Base-by-base conservation (phyloP, 2,113 vertebrate species). In the Porphyrio hochstetteri region DNA sequence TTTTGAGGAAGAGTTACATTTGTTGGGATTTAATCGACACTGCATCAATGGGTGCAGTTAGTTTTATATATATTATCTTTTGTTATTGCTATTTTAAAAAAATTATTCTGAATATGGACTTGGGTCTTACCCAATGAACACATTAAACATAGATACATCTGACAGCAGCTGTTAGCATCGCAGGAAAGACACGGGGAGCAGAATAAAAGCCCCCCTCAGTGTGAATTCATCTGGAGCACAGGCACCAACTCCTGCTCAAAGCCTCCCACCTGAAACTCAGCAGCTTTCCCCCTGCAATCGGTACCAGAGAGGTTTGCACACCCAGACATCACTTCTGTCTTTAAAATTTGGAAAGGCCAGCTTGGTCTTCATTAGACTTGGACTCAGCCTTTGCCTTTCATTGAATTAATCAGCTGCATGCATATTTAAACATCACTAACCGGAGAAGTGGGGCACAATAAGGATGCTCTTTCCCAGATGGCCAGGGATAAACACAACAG, bases 381-480 rank as follows among this genome's bases (percentile, higher is more conserved):
- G 50, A 55, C 78, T 95, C 63, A 59, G 40, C 38, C 31, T 35
- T 52, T 61, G 57, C 57, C 55, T 79, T 36, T 63, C 33, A 48
- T 3, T 42, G 48, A 72, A 20, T 79, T 82, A 42, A 94, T 81
- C 79, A 92, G 82, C 38, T 70, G 36, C 50, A 70, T 19, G 11
- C 55, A 60, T 82, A 93, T 92, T 94, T 74, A 74, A 86, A 90
- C 88, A 96, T 86, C 77, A 71, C 27, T n/a, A 88, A 52, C 36
- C 77, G 33, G 50, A 82, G 53, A 82, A 68, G 71, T 9, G 20
- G 16, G 72, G 56, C 68, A 91, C 71, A 91, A 17, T 29, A 42
- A 65, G 6, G 27, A 86, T 82, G 56, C n/a, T 84, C 85, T 57
- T 91, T 75, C 78, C 81, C 68, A 85, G 55, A 78, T 57, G 65